Base-by-base conservation (phyloP, 1,140 invertebrate genomes). In the Drosophila azteca region DNA sequence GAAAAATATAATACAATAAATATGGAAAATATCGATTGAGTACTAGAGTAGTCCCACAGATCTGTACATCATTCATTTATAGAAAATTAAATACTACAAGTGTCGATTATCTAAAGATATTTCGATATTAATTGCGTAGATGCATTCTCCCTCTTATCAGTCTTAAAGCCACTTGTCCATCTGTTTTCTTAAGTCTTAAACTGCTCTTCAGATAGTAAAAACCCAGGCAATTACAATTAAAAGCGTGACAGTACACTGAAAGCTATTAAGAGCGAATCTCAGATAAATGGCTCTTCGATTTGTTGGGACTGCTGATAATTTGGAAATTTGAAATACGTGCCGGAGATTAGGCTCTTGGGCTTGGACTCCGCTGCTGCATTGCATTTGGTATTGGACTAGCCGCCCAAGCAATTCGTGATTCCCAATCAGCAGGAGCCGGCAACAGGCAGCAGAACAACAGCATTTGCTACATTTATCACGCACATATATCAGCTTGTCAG, bases 401-500 rank as follows among this genome's bases (percentile, higher is more conserved):
- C 31, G 9, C 4, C 35, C 13, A 1, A 22, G 51, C 63, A 62
- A 78, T 75, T 67, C 68, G 71, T 78, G 82, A 82, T 78, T 67
- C 65, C 71, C 82, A 87, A 85, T 81, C 68, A 69, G 71, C 64
- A 55, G 60, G 75, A 77, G 70, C 71, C 55, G 54, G 35, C 54
- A 60, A 41, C 41, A 64, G 26, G 46, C 43, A 29, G 44, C 46
- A 51, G 22, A 66, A 55, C 54, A 54, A 57, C 66, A 60, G 51
- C 73, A 79, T 41, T 57, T 55, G 61, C 72, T 70, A 62, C 69
- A 85, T 82, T 85, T 85, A 85, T 85, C 82, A 85, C 82, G 82
- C 82, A 85, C 82, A 85, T 82, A 75, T 87, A 85, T 85, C 78
- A 82, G 82, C 78, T 88, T 85, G 82, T 82, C 83, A 82, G 82